Conservation (phyloP, 2,797 vertebrate genomes). For the Onychomys leucogaster region DNA sequence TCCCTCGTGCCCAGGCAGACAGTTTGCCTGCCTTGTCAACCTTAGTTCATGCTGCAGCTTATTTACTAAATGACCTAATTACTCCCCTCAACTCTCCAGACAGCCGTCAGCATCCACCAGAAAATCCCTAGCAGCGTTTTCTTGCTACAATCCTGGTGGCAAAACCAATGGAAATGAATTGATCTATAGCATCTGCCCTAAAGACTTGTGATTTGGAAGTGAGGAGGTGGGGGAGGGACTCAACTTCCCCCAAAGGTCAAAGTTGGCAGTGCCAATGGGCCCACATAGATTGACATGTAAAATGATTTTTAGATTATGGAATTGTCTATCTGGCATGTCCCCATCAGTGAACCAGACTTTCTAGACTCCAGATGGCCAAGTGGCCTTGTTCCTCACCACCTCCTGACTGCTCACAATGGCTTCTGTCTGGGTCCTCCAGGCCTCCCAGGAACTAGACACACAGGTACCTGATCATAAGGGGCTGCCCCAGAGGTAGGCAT, state of each 20-base stretch:
- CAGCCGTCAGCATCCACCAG: not conserved
- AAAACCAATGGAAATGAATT: not conserved
- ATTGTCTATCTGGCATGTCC: too few species aligned
- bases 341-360: not conserved
- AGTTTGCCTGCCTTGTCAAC: not conserved
- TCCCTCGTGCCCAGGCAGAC: not conserved
- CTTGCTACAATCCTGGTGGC: not conserved
- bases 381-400: fast-evolving
- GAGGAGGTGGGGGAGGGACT: fast-evolving
- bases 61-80: not conserved
- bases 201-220: not conserved
- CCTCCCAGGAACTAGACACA: not conserved
- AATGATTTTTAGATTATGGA: not conserved
- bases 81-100: not conserved
- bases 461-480: too few species aligned
- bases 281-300: too few species aligned
- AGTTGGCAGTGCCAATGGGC: not conserved
- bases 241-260: not conserved
- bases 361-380: not conserved
- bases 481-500: fast-evolving
- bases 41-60: not conserved
- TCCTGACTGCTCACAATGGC: fast-evolving
- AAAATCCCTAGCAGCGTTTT: not conserved
- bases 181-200: not conserved
- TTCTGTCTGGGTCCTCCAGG: not conserved